These are phyloP conservation scores for Lathamus discolor DNA, from an alignment of 2,113 vertebrate species.

Conservation along the genomic window DNA sequence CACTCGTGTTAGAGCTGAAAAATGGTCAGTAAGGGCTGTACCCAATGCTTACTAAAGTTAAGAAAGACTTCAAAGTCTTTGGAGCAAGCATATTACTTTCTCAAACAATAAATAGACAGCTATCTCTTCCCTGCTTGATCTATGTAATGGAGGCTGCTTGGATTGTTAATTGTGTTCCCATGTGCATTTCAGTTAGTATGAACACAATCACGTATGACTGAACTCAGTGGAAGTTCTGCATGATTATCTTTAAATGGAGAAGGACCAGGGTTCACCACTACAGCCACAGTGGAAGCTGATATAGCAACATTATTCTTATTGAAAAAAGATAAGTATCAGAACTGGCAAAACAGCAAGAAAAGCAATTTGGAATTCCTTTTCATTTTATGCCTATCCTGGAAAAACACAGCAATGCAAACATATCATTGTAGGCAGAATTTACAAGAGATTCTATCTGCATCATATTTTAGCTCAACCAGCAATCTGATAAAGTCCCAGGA, in stretches of 20 bases:
- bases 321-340: conserved; percentile 15
- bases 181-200: neutral
- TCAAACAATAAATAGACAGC: neutral
- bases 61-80: neutral
- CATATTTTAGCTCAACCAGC: conserved; percentile 3
- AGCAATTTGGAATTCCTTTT: conserved; percentile 40
- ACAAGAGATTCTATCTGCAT: conserved; percentile 6
- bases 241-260: neutral
- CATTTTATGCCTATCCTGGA: conserved; percentile 33
- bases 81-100: neutral
- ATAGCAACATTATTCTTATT: neutral
- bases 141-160: neutral
- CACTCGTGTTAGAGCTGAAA: neutral
- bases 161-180: neutral
- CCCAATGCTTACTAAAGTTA: neutral
- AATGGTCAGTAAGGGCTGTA: neutral
- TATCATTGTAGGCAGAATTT: neutral
- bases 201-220: neutral
- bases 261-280: neutral
- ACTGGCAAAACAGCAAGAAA: neutral
- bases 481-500: neutral
- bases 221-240: neutral
- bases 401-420: conserved; percentile 42
- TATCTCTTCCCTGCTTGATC: neutral
- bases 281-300: neutral